These are phyloP conservation scores for Sebastes itinus DNA, from an alignment of 2,797 vertebrate species.

Conservation along the genomic window DNA sequence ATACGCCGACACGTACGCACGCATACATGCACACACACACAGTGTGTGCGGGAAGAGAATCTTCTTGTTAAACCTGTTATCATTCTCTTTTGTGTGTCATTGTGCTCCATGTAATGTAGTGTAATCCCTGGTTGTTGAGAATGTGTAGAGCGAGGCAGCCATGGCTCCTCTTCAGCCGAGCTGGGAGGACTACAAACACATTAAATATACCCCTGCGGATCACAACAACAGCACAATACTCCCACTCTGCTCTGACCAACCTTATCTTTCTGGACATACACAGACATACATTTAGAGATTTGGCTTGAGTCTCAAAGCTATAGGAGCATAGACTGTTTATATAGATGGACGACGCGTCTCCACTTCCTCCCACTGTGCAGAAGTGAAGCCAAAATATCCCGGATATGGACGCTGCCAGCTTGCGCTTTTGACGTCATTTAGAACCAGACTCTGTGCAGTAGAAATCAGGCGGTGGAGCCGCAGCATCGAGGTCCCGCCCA, in stretches of 20 bases:
- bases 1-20: constrained; percentile 16
- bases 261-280: constrained; percentile 23
- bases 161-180: constrained; percentile 45
- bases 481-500: no score
- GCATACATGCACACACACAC: constrained; percentile 2
- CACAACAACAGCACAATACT: constrained; percentile 27
- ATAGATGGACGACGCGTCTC: no score
- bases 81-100: constrained; percentile 67
- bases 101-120: constrained; percentile 58
- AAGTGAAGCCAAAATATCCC: no score
- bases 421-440: no score
- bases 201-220: constrained; percentile 53
- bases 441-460: no score
- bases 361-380: no score
- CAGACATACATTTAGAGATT: neutral
- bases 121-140: constrained; percentile 61
- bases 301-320: neutral
- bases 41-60: constrained; percentile 36
- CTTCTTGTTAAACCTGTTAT: constrained; percentile 67
- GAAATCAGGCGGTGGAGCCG: no score
- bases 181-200: constrained; percentile 67
- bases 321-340: no score
- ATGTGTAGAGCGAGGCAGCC: constrained; percentile 54
- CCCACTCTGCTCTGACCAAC: constrained; percentile 5
- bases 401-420: no score